phyloP scores from a whole-genome alignment of 2,888 invertebrate species.

The Sminthurides aquaticus region DNA sequence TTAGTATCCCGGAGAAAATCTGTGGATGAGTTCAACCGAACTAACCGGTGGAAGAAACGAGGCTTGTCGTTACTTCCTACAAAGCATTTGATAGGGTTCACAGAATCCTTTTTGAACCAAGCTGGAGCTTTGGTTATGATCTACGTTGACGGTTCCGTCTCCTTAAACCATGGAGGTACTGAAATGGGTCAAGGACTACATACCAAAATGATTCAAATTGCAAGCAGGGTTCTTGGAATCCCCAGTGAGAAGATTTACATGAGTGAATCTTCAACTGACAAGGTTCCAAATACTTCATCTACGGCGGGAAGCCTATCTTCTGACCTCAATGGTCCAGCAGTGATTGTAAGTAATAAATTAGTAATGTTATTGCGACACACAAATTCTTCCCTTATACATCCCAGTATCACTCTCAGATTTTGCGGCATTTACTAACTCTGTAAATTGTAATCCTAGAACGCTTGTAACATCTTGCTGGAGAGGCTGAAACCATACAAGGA shows the following conservation, averaged over 20 bases:
- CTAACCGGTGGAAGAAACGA: slow-evolving; percentile 76
- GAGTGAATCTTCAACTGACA: slow-evolving; percentile 76
- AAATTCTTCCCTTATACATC: not conserved
- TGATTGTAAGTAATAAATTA: slow-evolving; percentile 53
- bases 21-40: slow-evolving; percentile 65
- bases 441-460: slow-evolving; percentile 56
- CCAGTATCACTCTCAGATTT: not conserved
- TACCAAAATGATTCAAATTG: slow-evolving; percentile 83
- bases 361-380: too few relatives aligned
- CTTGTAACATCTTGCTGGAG: slow-evolving; percentile 67
- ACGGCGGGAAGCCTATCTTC: slow-evolving; percentile 84
- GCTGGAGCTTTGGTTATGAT: slow-evolving; percentile 77
- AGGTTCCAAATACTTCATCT: slow-evolving; percentile 81
- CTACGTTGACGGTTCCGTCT: slow-evolving; percentile 57
- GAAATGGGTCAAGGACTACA: slow-evolving; percentile 97
- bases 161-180: slow-evolving; percentile 54
- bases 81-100: slow-evolving; percentile 77
- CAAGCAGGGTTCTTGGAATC: slow-evolving; percentile 64
- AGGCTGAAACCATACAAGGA: slow-evolving; percentile 68
- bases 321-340: slow-evolving; percentile 86
- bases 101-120: slow-evolving; percentile 74
- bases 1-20: slow-evolving; percentile 53
- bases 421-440: not conserved
- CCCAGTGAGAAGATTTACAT: slow-evolving; percentile 68
- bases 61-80: slow-evolving; percentile 75